phyloP scores from a whole-genome alignment of 2,113 vertebrate genomes.

The Tachuris rubrigastra region DNA sequence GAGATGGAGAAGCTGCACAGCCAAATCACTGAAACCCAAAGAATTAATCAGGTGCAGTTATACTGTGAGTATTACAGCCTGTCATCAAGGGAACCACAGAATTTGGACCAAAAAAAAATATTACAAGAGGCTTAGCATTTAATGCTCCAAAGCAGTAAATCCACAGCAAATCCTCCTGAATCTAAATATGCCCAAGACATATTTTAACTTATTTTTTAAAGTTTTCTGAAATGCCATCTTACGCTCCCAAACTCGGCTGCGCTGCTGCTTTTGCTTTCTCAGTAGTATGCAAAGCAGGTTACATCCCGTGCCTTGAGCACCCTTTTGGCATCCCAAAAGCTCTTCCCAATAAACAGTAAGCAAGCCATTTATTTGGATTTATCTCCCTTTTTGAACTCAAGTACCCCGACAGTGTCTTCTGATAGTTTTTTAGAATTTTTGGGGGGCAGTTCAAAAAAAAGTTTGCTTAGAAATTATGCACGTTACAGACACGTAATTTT shows the following conservation, averaged over 20 bases:
- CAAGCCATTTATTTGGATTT: neutral
- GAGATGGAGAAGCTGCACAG: neutral
- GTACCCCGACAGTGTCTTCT: neutral
- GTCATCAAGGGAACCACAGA: neutral
- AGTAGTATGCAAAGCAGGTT: neutral
- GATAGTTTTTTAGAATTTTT: neutral
- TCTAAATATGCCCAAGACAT: neutral
- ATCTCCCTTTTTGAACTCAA: neutral
- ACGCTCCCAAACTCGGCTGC: neutral
- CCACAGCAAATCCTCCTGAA: conserved; percentile 38
- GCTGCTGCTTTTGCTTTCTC: neutral
- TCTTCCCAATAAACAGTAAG: neutral
- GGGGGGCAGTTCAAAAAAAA: neutral
- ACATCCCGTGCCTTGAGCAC: neutral
- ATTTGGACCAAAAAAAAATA: neutral
- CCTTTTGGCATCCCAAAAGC: neutral
- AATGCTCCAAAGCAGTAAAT: conserved; percentile 49
- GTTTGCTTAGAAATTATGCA: neutral
- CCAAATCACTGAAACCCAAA: neutral
- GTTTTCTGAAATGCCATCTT: neutral
- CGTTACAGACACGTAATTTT: fast-evolving
- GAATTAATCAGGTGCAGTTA: neutral
- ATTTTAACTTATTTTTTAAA: neutral
- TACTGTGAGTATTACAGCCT: neutral
- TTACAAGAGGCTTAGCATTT: conserved; percentile 34